Base-by-base conservation (phyloP, 2,888 invertebrate species). In the Calliopum simillimum region DNA sequence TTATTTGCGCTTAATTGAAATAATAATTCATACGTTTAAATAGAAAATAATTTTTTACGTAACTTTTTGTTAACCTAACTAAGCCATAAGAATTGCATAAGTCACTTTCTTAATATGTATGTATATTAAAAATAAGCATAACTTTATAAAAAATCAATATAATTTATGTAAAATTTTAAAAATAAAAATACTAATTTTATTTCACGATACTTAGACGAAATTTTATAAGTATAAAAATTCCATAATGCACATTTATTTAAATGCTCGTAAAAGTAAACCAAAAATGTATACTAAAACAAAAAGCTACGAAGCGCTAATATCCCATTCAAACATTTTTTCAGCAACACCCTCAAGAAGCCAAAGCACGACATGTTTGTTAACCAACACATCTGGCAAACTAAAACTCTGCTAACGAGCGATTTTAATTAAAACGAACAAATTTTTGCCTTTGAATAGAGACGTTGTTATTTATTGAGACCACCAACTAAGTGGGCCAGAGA, bases 31-130 rank as follows among this genome's bases (percentile, higher is more conserved):
- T 19, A 51, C 13, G 16, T 47, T n/a, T 4, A 47, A 6, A 47
- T 3, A 47, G 13, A 4, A n/a, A 13, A 47, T 51, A 51, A 3
- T 8, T 51, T 51, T 51, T 51, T 53, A 19, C 19, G 19, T 4
- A 49, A 2, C 19, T 53, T 4, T 53, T 53, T 2, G 19, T 59
- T 41, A 41, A n/a, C 13, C 13, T 14, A 59, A 33, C 13, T 59
- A 59, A 59, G 59, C 43, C 19, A 33, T 58, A 58, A 58, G 33
- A 58, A 58, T 19, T 58, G 19, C 25, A 41, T 43, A 58, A 58
- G 58, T 58, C 41, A 33, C 41, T 59, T 53, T 33, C 33, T 33
- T 8, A 33, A 33, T 33, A 33, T 33, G 8, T 33, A 33, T 33
- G 8, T 33, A 33, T 33, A 33, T 33, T 19, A 41, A 41, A 16